Conservation (phyloP, 2,888 invertebrate species). For the Yponomeuta plumbellus region DNA sequence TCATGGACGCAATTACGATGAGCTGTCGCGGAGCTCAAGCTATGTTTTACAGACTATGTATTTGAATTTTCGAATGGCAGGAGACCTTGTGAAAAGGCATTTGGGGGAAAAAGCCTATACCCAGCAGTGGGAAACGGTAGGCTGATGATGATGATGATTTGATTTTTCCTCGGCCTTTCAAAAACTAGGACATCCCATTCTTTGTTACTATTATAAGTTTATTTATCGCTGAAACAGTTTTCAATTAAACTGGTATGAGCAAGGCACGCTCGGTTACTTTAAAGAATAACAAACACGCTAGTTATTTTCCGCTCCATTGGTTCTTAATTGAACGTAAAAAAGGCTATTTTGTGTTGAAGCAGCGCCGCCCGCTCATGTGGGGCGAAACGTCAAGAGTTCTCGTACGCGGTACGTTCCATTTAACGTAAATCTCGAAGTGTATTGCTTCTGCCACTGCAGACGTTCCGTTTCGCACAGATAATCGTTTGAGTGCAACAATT, state of each 20-base stretch:
- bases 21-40: too few species aligned
- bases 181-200: too few species aligned
- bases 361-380: neutral
- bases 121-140: too few species aligned
- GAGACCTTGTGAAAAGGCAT: too few species aligned
- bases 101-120: too few species aligned
- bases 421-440: conserved; percentile 14
- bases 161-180: too few species aligned
- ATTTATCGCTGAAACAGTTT: conserved; percentile 31
- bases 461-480: conserved; percentile 29
- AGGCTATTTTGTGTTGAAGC: conserved; percentile 4
- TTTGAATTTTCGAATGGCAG: too few species aligned
- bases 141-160: too few species aligned
- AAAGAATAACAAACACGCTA: conserved; percentile 31
- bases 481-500: conserved; percentile 63
- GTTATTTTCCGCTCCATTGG: conserved; percentile 7
- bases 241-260: conserved; percentile 60
- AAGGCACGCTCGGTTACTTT: conserved; percentile 44
- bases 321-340: conserved; percentile 6
- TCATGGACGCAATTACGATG: too few species aligned
- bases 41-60: too few species aligned
- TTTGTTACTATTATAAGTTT: neutral
- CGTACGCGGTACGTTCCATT: conserved; percentile 8
- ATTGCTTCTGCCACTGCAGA: conserved; percentile 13
- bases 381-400: conserved; percentile 3